Conservation (phyloP, 2,113 vertebrate species). For the Campylomormyrus tamandua region DNA sequence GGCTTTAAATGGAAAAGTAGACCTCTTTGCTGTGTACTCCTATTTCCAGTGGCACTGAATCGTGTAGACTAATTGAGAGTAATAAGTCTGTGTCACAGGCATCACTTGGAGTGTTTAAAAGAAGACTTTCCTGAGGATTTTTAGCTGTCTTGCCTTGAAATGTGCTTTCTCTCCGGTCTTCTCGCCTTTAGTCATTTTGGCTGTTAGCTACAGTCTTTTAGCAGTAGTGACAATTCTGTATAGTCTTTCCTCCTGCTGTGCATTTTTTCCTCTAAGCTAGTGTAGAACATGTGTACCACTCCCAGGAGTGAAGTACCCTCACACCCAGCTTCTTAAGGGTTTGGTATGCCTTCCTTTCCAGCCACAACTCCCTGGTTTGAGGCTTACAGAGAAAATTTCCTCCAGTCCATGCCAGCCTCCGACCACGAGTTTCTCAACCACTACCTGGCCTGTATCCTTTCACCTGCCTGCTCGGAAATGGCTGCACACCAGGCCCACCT, state of each 20-base stretch:
- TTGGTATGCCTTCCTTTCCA: slow-evolving; percentile 54
- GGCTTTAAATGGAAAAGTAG: background rate
- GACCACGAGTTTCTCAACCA: slow-evolving; percentile 97
- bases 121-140: background rate
- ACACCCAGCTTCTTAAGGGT: background rate
- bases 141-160: background rate
- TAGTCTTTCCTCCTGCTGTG: background rate
- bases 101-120: background rate
- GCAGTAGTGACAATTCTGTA: background rate
- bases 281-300: background rate
- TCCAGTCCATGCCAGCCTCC: slow-evolving; percentile 87
- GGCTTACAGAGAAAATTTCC: slow-evolving; percentile 88
- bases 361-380: slow-evolving; percentile 98
- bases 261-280: background rate
- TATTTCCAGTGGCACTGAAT: background rate
- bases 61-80: background rate
- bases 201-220: background rate
- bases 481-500: background rate
- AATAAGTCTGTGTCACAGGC: background rate
- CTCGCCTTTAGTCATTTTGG: background rate
- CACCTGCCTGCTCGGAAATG: background rate
- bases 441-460: slow-evolving; percentile 98
- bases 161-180: background rate
- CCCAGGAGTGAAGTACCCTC: background rate
- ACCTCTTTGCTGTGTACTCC: background rate